Conservation (phyloP, 2,888 invertebrate species). For the Callyntrura sp. region DNA sequence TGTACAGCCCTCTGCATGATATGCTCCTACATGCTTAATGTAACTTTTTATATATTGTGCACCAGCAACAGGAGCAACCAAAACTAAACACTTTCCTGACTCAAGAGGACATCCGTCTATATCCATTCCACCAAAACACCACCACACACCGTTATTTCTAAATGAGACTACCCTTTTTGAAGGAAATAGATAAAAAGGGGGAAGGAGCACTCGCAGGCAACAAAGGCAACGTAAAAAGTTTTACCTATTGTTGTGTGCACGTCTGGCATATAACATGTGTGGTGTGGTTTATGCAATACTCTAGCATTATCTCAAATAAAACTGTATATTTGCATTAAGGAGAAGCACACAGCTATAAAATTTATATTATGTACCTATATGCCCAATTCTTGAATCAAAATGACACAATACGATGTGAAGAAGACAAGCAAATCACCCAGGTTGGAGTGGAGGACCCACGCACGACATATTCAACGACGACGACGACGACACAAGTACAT, state of each 20-base stretch:
- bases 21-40: neutral
- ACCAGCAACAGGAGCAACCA: slow-evolving; percentile 28
- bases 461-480: slow-evolving; percentile 31
- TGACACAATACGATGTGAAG: slow-evolving; percentile 56
- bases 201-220: slow-evolving; percentile 10
- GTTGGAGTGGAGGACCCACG: slow-evolving; percentile 49
- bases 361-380: neutral
- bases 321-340: slow-evolving; percentile 54
- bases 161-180: slow-evolving; percentile 37
- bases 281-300: slow-evolving; percentile 4
- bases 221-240: slow-evolving; percentile 1
- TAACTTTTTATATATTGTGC: neutral
- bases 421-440: slow-evolving; percentile 44
- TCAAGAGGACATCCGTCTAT: slow-evolving; percentile 73
- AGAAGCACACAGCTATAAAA: neutral
- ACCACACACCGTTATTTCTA: slow-evolving; percentile 44
- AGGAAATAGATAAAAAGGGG: slow-evolving; percentile 37
- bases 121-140: slow-evolving; percentile 4
- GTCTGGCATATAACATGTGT: slow-evolving; percentile 16
- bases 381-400: slow-evolving; percentile 52
- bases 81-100: slow-evolving; percentile 60
- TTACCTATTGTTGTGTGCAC: neutral
- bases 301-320: slow-evolving; percentile 43
- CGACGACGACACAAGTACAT: neutral
- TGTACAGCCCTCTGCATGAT: neutral